Evolutionary conservation across 1,140 invertebrate genomes (phyloP).

Genomic region (Sipha flava): DNA sequence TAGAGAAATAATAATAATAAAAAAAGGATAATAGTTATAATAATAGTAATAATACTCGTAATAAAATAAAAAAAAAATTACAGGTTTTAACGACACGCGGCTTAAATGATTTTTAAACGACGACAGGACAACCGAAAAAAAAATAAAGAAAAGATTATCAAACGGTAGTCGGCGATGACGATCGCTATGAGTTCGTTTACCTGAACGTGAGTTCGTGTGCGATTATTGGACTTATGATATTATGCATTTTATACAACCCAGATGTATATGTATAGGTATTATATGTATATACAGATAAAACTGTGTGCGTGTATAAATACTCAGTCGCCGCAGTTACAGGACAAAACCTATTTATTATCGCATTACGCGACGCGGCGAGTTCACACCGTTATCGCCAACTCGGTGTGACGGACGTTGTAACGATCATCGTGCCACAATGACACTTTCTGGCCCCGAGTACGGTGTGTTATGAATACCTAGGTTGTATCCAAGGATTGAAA

Average conservation of each 20-base stretch:
- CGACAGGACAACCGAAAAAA: neutral
- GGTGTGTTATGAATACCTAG: too few species aligned
- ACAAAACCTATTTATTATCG: too few species aligned
- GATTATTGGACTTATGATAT: neutral
- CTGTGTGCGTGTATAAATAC: too few species aligned
- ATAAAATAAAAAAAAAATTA: neutral
- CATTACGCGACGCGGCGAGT: neutral
- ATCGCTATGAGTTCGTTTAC: neutral
- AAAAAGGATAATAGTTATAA: neutral
- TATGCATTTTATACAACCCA: too few species aligned
- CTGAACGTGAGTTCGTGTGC: neutral
- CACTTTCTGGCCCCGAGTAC: too few species aligned
- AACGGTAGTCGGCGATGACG: neutral
- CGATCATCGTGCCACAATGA: too few species aligned
- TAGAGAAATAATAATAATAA: neutral
- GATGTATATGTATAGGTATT: neutral
- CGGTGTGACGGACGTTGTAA: neutral
- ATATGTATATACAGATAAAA: too few species aligned
- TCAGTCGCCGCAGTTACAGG: too few species aligned
- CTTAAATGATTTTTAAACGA: constrained; percentile 28
- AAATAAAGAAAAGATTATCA: neutral
- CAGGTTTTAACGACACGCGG: constrained; percentile 9
- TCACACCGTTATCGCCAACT: neutral
- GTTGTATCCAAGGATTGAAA: too few species aligned
- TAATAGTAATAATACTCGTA: neutral